A percentile compares a stretch with the other conserved stretches of the same genome.
phyloP scores from a whole-genome alignment of 2,113 vertebrate species.

The Dipodomys stephensi region DNA sequence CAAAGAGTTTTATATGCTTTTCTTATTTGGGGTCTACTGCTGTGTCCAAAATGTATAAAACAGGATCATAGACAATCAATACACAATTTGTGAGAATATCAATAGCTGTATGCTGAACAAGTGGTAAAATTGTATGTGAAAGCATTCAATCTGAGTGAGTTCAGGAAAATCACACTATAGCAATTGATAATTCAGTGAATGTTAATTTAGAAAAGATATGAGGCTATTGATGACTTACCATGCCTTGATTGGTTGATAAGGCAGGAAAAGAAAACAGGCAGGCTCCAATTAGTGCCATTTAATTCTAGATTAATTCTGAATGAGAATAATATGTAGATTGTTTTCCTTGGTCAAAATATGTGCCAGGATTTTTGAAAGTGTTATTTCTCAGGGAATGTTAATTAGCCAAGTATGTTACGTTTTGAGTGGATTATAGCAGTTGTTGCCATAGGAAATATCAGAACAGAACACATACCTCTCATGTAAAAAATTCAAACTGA shows the following conservation, averaged over 20 bases:
- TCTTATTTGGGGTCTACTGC: neutral
- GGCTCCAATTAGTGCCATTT: neutral
- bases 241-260: neutral
- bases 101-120: too few species aligned
- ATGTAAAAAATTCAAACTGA: neutral
- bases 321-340: neutral
- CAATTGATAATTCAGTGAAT: neutral
- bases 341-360: constrained; percentile 35
- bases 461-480: neutral
- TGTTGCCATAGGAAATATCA: neutral
- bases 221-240: neutral
- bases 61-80: neutral
- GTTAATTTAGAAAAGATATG: neutral
- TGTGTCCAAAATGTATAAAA: neutral
- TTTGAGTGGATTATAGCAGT: neutral
- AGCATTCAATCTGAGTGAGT: neutral
- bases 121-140: neutral
- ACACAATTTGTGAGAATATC: neutral
- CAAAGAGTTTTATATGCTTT: neutral
- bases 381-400: neutral
- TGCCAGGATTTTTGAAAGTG: neutral
- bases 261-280: neutral
- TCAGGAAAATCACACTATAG: neutral
- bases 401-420: neutral
- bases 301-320: constrained; percentile 34